These are phyloP conservation scores for human (Homo sapiens) DNA, from an alignment of 2,113 vertebrate genomes.

Conservation along the genomic window DNA sequence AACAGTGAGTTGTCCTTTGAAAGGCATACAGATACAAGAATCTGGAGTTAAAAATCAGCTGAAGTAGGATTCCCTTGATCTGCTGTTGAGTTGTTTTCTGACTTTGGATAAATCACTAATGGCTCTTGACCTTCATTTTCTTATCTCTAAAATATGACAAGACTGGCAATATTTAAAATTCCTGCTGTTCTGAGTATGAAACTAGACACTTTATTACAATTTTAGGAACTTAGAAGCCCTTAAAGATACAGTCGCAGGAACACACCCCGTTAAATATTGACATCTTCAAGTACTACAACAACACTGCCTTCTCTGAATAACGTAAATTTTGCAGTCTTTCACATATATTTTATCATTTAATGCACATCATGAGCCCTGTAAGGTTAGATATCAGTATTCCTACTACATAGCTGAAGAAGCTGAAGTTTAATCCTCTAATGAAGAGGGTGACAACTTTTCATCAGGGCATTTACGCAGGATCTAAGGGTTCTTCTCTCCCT, in stretches of 20 bases:
- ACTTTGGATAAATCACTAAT: background rate
- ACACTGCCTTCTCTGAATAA: background rate
- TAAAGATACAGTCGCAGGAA: background rate
- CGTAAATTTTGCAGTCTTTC: background rate
- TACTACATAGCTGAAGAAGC: background rate
- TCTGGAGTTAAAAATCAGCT: background rate
- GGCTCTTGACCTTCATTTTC: background rate
- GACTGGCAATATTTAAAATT: background rate
- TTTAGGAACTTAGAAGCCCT: background rate
- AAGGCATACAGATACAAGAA: background rate
- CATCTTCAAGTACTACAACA: background rate
- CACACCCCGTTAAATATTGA: background rate
- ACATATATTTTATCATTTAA: background rate
- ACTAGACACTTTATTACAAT: background rate
- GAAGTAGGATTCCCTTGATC: background rate
- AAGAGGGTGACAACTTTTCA: background rate
- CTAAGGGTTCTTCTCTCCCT: background rate
- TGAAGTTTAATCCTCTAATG: background rate
- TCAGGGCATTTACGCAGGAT: background rate
- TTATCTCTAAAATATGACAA: background rate
- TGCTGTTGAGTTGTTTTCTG: background rate
- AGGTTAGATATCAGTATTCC: background rate
- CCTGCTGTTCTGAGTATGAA: background rate
- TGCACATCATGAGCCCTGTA: background rate
- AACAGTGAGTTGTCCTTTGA: background rate